These are phyloP conservation scores for Aldrovandia affinis DNA, from an alignment of 2,797 vertebrate species.

Conservation along the genomic window DNA sequence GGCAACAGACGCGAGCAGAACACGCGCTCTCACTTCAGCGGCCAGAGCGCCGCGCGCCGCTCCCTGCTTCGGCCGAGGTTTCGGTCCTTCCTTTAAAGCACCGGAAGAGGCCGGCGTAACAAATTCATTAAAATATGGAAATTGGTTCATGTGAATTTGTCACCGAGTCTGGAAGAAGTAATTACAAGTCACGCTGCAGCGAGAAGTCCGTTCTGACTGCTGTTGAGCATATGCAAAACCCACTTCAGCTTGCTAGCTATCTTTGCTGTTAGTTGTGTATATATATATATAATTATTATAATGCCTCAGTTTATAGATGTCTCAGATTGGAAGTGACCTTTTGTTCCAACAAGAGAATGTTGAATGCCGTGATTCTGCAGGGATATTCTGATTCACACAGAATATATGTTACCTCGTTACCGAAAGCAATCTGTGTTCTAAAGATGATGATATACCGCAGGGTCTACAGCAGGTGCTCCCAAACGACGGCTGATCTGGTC, in stretches of 20 bases:
- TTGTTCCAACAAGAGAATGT: background rate
- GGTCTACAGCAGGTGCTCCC: too few relatives aligned
- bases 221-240: too few relatives aligned
- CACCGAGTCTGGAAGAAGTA: conserved; percentile 60
- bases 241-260: too few relatives aligned
- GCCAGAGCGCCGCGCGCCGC: background rate
- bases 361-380: background rate
- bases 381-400: too few relatives aligned
- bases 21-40: background rate
- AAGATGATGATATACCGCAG: too few relatives aligned
- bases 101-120: background rate
- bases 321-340: conserved; percentile 18
- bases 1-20: background rate
- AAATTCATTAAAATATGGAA: conserved; percentile 18
- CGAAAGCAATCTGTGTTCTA: too few relatives aligned
- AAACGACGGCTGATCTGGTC: too few relatives aligned
- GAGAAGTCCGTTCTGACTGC: too few relatives aligned
- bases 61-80: background rate
- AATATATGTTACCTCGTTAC: too few relatives aligned
- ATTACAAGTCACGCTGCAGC: conserved; percentile 16
- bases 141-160: conserved; percentile 45
- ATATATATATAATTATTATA: too few relatives aligned
- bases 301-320: too few relatives aligned
- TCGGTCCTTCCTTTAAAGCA: background rate
- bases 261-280: too few relatives aligned